Evolutionary conservation across 1,140 invertebrate genomes (phyloP).

Genomic region (Nephotettix cincticeps): DNA sequence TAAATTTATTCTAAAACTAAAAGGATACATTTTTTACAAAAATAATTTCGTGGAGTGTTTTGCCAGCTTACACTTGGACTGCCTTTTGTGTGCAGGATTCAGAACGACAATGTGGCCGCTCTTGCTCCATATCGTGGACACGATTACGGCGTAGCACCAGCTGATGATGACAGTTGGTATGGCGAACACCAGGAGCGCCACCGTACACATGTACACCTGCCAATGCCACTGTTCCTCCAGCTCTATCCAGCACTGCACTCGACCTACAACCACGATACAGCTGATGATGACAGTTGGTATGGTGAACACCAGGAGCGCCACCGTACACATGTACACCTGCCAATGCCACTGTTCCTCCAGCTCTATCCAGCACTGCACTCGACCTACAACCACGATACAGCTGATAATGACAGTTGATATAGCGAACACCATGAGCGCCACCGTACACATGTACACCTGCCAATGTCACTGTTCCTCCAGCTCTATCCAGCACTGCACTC

Average conservation of each 20-base stretch:
- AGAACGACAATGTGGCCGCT: conserved; percentile 37
- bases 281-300: conserved; percentile 61
- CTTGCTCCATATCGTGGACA: conserved; percentile 60
- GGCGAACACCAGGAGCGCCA: conserved; percentile 55
- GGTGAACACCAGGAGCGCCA: conserved; percentile 55
- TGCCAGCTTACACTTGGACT: too few species aligned
- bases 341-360: conserved; percentile 51
- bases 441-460: conserved; percentile 87
- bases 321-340: conserved; percentile 58
- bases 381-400: conserved; percentile 40
- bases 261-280: too few species aligned
- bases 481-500: conserved; percentile 86
- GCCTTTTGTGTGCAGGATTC: conserved; percentile 24
- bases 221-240: conserved; percentile 51
- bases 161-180: conserved; percentile 61
- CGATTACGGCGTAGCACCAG: conserved; percentile 60
- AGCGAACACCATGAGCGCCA: conserved; percentile 81
- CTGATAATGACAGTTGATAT: conserved; percentile 86
- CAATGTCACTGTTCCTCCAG: conserved; percentile 71
- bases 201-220: conserved; percentile 58
- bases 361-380: conserved; percentile 58
- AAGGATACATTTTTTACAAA: too few species aligned
- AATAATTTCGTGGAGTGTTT: too few species aligned
- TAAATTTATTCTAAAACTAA: too few species aligned
- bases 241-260: conserved; percentile 58